These are phyloP conservation scores for Chaenogobius annularis DNA, from an alignment of 2,113 vertebrate genomes.

Conservation along the genomic window DNA sequence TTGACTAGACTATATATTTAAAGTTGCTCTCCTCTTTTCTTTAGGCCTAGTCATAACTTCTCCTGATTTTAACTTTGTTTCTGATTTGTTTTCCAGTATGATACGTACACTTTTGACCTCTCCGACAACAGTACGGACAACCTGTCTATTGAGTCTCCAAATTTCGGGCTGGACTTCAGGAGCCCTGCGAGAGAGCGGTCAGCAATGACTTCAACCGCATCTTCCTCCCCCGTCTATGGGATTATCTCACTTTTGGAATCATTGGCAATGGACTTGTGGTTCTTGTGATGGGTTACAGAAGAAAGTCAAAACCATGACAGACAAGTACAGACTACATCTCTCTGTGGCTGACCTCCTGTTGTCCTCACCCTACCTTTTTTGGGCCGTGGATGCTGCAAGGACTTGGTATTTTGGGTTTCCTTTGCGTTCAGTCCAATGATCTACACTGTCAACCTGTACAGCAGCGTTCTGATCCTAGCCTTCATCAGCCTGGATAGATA, in stretches of 20 bases:
- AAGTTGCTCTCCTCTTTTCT: background rate
- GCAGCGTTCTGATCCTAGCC: constrained; percentile 95
- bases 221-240: constrained; percentile 90
- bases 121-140: constrained; percentile 69
- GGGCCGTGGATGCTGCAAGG: constrained; percentile 89
- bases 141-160: constrained; percentile 77
- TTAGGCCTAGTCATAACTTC: background rate
- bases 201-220: constrained; percentile 84
- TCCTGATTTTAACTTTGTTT: background rate
- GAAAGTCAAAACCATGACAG: constrained; percentile 92
- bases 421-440: constrained; percentile 94
- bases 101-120: background rate
- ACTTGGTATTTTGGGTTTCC: constrained; percentile 89
- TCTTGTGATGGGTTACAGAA: constrained; percentile 95
- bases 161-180: constrained; percentile 46
- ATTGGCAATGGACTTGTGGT: constrained; percentile 94
- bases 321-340: constrained; percentile 95
- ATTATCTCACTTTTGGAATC: constrained; percentile 90
- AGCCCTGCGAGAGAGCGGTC: constrained; percentile 75
- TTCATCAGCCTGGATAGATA: constrained; percentile 97
- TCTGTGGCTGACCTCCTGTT: constrained; percentile 93
- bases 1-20: too few relatives aligned
- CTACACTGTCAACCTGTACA: constrained; percentile 96
- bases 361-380: constrained; percentile 95
- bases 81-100: constrained; percentile 33